phyloP scores from a whole-genome alignment of 2,113 vertebrate species.

The Archocentrus centrarchus region DNA sequence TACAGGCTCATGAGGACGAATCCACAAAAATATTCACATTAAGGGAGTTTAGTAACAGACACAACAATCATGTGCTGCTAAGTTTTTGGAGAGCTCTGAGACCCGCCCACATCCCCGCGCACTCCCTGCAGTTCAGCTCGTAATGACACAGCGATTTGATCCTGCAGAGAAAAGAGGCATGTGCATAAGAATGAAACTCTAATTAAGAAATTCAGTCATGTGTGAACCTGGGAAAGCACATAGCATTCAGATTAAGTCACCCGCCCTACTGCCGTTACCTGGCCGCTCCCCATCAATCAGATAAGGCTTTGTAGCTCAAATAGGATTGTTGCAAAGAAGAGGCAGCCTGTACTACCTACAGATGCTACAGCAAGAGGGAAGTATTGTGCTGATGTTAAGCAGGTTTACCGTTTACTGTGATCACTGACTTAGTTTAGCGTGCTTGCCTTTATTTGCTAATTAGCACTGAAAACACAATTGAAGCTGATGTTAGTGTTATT shows the following conservation, averaged over 20 bases:
- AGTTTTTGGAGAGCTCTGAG: conserved; percentile 23
- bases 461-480: not conserved
- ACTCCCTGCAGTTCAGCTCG: conserved; percentile 26
- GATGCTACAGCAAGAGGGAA: not conserved
- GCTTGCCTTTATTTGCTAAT: not conserved
- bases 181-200: conserved; percentile 56
- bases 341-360: not conserved
- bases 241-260: conserved; percentile 58
- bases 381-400: not conserved
- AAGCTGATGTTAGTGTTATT: not conserved
- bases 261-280: conserved; percentile 18
- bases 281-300: conserved; percentile 29
- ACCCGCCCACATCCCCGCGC: not conserved
- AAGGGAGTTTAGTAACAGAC: conserved; percentile 21
- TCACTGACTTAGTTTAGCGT: not conserved
- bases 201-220: conserved; percentile 69
- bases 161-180: conserved; percentile 47
- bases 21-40: not conserved
- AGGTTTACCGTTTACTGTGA: not conserved
- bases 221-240: conserved; percentile 52
- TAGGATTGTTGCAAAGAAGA: conserved; percentile 4
- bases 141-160: conserved; percentile 59
- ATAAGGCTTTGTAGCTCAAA: conserved; percentile 21
- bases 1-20: not conserved
- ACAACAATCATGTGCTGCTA: conserved; percentile 29